A percentile compares a stretch with the other conserved stretches of the same genome.
phyloP scores from a whole-genome alignment of 2,797 vertebrate species.

The Semotilus atromaculatus region DNA sequence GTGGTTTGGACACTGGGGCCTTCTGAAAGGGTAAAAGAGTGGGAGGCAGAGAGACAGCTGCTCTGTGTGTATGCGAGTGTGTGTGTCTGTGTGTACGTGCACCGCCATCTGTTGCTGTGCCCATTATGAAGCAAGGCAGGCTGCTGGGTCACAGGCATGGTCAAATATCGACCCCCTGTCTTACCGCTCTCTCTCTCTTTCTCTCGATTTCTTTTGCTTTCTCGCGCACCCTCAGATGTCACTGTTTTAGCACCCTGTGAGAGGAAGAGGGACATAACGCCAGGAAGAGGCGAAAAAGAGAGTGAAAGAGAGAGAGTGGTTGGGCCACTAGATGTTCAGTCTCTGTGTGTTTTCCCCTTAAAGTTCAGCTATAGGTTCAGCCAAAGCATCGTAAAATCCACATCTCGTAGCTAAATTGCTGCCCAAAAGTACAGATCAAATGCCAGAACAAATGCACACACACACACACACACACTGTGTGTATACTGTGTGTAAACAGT shows the following conservation, averaged over 20 bases:
- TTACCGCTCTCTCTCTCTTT: conserved; percentile 37
- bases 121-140: conserved; percentile 76
- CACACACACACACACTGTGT: neutral
- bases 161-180: conserved; percentile 44
- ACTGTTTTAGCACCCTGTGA: conserved; percentile 14
- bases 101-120: conserved; percentile 82
- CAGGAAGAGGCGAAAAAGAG: conserved; percentile 3
- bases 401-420: neutral
- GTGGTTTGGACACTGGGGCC: conserved; percentile 51
- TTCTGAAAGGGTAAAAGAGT: conserved; percentile 47
- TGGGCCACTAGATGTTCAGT: neutral
- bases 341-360: conserved; percentile 43
- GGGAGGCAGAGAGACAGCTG: conserved; percentile 55
- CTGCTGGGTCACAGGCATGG: conserved; percentile 55
- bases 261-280: neutral
- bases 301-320: neutral
- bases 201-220: conserved; percentile 13
- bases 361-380: conserved; percentile 9
- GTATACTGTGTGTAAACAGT: conserved; percentile 22
- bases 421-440: neutral
- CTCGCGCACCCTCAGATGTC: conserved; percentile 12
- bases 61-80: conserved; percentile 46
- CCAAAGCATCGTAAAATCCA: neutral
- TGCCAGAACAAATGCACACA: conserved; percentile 28
- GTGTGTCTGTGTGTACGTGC: conserved; percentile 68